phyloP scores from a whole-genome alignment of 2,797 vertebrate species.

The Hipposideros larvatus region DNA sequence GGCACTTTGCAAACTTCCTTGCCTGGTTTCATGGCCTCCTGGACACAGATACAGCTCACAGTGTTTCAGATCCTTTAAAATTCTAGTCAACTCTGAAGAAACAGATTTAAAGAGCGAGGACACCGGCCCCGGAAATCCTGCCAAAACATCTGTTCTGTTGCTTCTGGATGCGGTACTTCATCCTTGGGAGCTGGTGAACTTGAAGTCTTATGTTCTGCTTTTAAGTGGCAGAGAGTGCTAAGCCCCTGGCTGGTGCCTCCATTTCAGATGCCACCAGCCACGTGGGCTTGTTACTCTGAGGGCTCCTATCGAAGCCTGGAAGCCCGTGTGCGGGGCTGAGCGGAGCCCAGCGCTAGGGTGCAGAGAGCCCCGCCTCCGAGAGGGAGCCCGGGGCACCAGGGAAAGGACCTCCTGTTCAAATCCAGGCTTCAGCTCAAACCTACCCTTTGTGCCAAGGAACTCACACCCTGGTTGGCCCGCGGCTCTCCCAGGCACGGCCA shows the following conservation, averaged over 20 bases:
- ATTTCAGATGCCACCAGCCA: neutral
- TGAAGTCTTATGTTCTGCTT: neutral
- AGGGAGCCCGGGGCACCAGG: neutral
- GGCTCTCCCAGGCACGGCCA: neutral
- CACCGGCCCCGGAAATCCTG: neutral
- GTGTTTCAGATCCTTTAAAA: neutral
- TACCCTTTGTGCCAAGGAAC: neutral
- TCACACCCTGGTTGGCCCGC: neutral
- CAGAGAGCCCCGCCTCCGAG: fast-evolving
- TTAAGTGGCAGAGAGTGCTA: neutral
- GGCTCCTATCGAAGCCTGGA: neutral
- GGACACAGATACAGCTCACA: fast-evolving
- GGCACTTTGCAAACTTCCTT: neutral
- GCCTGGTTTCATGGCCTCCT: neutral
- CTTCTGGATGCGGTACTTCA: neutral
- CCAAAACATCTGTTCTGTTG: neutral
- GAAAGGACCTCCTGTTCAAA: neutral
- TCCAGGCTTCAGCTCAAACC: neutral
- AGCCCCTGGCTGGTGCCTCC: neutral
- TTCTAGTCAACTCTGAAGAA: neutral
- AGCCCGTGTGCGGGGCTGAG: neutral
- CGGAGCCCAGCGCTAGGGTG: neutral
- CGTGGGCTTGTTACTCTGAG: neutral
- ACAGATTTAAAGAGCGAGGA: neutral
- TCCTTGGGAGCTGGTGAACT: neutral